Evolutionary conservation across 2,888 invertebrate species (phyloP), one percentile per base, ranked within the genome.

Genomic region (Mimachlamys varia): DNA sequence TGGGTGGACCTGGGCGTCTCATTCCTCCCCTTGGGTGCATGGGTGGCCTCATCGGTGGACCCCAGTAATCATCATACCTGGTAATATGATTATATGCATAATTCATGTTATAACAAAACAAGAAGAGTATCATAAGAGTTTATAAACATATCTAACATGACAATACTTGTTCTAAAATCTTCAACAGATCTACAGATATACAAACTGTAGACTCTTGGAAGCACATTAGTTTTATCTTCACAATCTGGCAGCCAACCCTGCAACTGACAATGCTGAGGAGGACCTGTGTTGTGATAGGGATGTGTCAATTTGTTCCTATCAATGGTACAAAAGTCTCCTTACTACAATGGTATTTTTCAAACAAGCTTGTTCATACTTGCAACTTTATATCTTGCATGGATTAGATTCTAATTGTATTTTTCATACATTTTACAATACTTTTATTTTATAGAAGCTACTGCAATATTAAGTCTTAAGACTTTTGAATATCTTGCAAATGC

Each of bases 11-110:
- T 92, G 94, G 93, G 33, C 94, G 93, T 62, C 94, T 92, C 38
- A 88, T 62, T 88, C 88, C 89, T 55, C 89, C n/a, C n/a, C 89
- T 44, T 38, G 92, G 88, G 37, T 91, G 89, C 89, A 89, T 90
- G 50, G 91, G 91, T 88, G 91, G 88, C 55, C 92, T 91, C n/a
- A 93, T 88, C 44, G 92, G 93, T 50, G 93, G 93, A 22, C 92
- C 93, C 90, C 94, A 95, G 92, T 93, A 95, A 53, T 95, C 95
- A 93, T 96, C 95, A 91, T 94, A 94, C 88, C 94, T 76, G 76
- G 27, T 2, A 12, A 58, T 2, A 58, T 19, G 3, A 76, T 76
- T 76, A 76, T 15, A 33, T 76, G 13, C 27, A 76, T 33, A 76
- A 76, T 33, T 10, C 27, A 76, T 76, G 13, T 76, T 22, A 76